Conservation (phyloP, 1,140 invertebrate genomes). For the Helicoverpa armigera region DNA sequence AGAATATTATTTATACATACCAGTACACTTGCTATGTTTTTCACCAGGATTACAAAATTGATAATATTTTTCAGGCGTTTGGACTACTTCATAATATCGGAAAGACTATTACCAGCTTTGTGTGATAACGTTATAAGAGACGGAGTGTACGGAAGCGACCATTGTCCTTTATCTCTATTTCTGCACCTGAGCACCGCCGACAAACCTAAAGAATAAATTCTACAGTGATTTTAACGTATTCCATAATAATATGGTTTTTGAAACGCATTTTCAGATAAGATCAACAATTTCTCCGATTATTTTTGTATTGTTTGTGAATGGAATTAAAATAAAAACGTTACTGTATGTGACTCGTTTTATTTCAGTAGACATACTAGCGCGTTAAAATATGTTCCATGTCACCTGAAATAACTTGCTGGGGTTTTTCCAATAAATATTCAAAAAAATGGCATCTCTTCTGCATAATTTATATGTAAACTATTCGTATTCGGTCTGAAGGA, state of each 20-base stretch:
- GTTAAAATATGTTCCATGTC: background rate
- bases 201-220: constrained; percentile 77
- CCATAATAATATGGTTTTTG: background rate
- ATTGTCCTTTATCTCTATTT: constrained; percentile 94
- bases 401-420: background rate
- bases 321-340: constrained; percentile 50
- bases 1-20: too few species aligned
- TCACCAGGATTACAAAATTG: too few species aligned
- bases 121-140: constrained; percentile 93
- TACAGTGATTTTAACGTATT: background rate
- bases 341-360: constrained; percentile 4
- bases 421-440: too few species aligned
- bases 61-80: constrained; percentile 91
- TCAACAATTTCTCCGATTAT: background rate
- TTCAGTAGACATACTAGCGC: too few species aligned
- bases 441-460: too few species aligned
- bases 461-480: too few species aligned
- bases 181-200: constrained; percentile 81
- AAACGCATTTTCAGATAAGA: constrained; percentile 21
- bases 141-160: constrained; percentile 94
- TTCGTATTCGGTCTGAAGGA: too few species aligned
- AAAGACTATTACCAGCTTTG: constrained; percentile 91
- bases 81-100: constrained; percentile 97
- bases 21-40: too few species aligned
- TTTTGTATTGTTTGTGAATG: constrained; percentile 39